Base-by-base conservation (phyloP, 2,888 invertebrate genomes). In the Chloroclystis v-ata region DNA sequence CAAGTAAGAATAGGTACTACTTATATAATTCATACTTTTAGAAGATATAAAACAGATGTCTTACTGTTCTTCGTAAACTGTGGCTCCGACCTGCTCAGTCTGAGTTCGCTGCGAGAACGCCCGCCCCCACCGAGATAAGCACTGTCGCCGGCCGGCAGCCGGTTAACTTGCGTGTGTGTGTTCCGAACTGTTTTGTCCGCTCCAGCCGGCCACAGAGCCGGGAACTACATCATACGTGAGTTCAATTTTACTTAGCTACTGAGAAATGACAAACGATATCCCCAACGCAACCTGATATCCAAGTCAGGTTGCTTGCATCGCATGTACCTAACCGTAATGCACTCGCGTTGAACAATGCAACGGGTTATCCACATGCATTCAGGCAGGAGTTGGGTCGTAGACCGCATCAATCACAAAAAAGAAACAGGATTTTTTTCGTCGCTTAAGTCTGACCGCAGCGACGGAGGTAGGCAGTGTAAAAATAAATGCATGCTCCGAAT, bases 401-500 rank as follows among this genome's bases (percentile, higher is more conserved):
- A 42, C 50, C 46, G 46, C 46, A 43, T 33, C 29, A 13, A 37
- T 14, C 38, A 35, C 14, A 32, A 29, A 49, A n/a, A n/a, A n/a
- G n/a, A n/a, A 52, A 35, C 47, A 41, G 42, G 33, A 32, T 38
- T 56, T 52, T n/a, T 47, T 43, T 46, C 41, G 29, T 32, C 47
- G 44, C 14, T 37, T 42, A 48, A 45, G 37, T 44, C 14, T 49
- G 37, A 37, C 42, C 24, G 47, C 32, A 13, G 40, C 43, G 25
- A 43, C 29, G 47, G 52, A 52, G 47, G 44, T 54, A 43, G 46
- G 47, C 49, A n/a, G 52, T 43, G 47, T 59, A 59, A 52, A 59
- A 59, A 59, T 59, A 59, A 53, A 54, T 55, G 54, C 53, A 47
- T 59, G 59, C 51, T 53, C 59, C 33, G 53, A 59, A 56, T 58